These are phyloP conservation scores for Calameuta filiformis DNA, from an alignment of 2,888 invertebrate species.

Conservation along the genomic window DNA sequence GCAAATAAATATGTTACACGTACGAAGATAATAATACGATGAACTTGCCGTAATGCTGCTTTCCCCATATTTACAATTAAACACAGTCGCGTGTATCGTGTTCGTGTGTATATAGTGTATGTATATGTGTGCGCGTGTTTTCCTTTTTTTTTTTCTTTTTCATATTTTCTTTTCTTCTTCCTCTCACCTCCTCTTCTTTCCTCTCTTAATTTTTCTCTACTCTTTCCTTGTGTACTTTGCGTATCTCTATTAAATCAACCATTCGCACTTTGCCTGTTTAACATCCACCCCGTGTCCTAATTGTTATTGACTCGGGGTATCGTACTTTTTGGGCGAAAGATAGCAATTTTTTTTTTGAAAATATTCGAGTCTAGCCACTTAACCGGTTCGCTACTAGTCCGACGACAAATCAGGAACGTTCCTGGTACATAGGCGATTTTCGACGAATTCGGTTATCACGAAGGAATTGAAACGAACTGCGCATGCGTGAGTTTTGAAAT, in stretches of 20 bases:
- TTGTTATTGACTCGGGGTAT: background rate
- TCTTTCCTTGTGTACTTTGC: background rate
- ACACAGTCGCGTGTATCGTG: conserved; percentile 32
- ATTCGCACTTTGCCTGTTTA: background rate
- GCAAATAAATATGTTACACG: conserved; percentile 33
- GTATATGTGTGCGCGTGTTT: background rate
- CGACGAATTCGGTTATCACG: background rate
- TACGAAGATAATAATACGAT: conserved; percentile 25
- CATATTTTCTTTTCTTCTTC: background rate
- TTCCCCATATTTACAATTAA: conserved; percentile 47
- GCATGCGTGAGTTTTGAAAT: background rate
- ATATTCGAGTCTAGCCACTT: background rate
- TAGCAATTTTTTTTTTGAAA: background rate
- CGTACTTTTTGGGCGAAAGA: background rate
- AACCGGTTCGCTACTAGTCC: background rate
- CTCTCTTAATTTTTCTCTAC: background rate
- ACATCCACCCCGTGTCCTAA: background rate
- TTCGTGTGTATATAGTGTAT: background rate
- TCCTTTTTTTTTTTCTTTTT: background rate
- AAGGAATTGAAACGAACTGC: background rate
- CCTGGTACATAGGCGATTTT: background rate
- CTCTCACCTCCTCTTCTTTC: background rate
- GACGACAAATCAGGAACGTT: background rate
- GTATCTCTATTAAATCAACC: background rate
- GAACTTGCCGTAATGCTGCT: conserved; percentile 45